Evolutionary conservation across 2,113 vertebrate species (phyloP), one percentile per base, ranked within the genome.

Genomic region (Pagrus major): DNA sequence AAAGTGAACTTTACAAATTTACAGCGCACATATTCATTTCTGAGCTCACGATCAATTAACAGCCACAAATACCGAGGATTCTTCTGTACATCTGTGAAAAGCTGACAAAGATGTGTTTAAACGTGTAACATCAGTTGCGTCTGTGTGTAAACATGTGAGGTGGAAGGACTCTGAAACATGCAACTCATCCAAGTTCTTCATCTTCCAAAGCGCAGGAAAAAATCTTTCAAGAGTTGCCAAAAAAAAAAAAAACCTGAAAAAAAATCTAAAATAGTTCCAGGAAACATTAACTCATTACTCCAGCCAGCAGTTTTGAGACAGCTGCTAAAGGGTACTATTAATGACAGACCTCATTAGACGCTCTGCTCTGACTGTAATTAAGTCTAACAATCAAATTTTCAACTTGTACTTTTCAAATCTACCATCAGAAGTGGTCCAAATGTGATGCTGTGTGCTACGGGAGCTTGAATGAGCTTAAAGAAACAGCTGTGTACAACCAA

Each of bases 321-420:
- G 23, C 39, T 44, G 54, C 42, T 31, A 52, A 55, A 20, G 27
- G 16, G 25, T 29, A 15, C 20, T 8, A n/a, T 20, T 55, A 68
- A 71, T 37, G 37, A 52, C 42, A 37, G 69, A 44, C 10, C 56
- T 49, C 18, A 67, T 78, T 41, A 65, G 31, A 59, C 8, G 2
- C n/a, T 44, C 49, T 15, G 9, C 18, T 71, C 29, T n/a, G 31
- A 27, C n/a, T 54, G 12, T 54, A 33, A 61, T 67, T 51, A 41
- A 41, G 63, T 20, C 11, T 15, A 55, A 64, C 80, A 76, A 51
- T 60, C 49, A 8, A 77, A 74, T n/a, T 47, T 70, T 71, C 23
- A 73, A 35, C 18, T 52, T 65, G 56, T 39, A 33, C 25, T 51
- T 56, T 35, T 51, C 68, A 80, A 63, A 80, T 27, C 7, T 3